Conservation (phyloP, 2,113 vertebrate species). For the Psittacula cyanocephala region DNA sequence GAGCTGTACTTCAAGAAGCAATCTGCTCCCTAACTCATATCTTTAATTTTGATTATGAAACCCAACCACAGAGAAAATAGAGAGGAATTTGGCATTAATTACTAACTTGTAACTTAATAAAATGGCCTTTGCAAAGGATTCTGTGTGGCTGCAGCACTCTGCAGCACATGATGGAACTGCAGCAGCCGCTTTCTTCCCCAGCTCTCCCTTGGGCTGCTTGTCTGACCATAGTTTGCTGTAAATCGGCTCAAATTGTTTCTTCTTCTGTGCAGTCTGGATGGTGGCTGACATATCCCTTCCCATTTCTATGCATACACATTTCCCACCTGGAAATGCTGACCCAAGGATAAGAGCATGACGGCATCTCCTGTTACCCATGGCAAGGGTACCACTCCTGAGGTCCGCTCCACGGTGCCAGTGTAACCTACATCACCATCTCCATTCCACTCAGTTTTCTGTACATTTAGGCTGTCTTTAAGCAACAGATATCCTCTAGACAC, state of each 20-base stretch:
- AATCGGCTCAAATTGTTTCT: not conserved
- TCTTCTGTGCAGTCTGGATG: not conserved
- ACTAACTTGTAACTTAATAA: slow-evolving; percentile 45
- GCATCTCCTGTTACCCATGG: not conserved
- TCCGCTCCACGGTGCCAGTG: fast-evolving
- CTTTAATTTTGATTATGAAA: slow-evolving; percentile 51
- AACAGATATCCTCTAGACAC: not conserved
- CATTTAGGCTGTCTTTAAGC: not conserved
- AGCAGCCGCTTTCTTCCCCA: not conserved
- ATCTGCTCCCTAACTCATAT: slow-evolving; percentile 6
- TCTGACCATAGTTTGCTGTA: slow-evolving; percentile 5
- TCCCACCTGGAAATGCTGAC: not conserved
- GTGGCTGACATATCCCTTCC: not conserved
- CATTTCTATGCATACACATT: not conserved
- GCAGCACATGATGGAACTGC: not conserved
- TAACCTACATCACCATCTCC: not conserved
- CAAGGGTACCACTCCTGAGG: not conserved
- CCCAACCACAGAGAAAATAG: slow-evolving; percentile 30
- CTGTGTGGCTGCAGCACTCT: not conserved
- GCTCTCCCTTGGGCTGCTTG: not conserved
- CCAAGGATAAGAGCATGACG: not conserved
- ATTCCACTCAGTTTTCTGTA: not conserved
- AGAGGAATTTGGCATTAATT: slow-evolving; percentile 55
- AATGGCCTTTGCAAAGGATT: not conserved
- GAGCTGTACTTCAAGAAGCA: slow-evolving; percentile 28